Conservation (phyloP, 1,140 invertebrate genomes). For the Drosophila obscura region DNA sequence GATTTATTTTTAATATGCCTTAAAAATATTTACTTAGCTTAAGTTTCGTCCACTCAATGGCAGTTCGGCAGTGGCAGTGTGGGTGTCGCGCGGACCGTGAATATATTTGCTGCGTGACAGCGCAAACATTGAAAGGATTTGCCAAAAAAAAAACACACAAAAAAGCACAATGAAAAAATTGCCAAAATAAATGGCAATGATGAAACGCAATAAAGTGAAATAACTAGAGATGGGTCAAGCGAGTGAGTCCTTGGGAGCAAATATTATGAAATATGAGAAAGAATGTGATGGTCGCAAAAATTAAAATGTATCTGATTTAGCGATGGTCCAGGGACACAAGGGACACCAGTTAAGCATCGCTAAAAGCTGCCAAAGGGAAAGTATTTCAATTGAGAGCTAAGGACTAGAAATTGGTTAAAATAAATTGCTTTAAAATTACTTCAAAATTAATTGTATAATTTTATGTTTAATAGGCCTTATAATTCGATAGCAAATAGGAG, state of each 20-base stretch:
- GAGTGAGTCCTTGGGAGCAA: neutral
- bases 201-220: slow-evolving; percentile 3
- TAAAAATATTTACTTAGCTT: slow-evolving; percentile 77
- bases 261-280: neutral
- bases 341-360: too few species aligned
- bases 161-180: slow-evolving; percentile 35
- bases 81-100: slow-evolving; percentile 21
- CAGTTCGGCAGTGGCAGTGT: slow-evolving; percentile 4
- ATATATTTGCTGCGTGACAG: slow-evolving; percentile 69
- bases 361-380: too few species aligned
- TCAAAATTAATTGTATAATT: too few species aligned
- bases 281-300: neutral
- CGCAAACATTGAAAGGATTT: slow-evolving; percentile 81
- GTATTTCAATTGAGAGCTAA: too few species aligned
- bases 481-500: too few species aligned
- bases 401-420: neutral
- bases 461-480: too few species aligned
- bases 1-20: slow-evolving; percentile 80
- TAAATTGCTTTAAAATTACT: too few species aligned
- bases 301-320: neutral
- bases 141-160: slow-evolving; percentile 57
- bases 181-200: slow-evolving; percentile 33
- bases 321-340: too few species aligned
- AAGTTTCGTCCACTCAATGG: slow-evolving; percentile 46
- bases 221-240: slow-evolving; percentile 16